Base-by-base conservation (phyloP, 2,797 vertebrate species). In the Lacerta bilineata region DNA sequence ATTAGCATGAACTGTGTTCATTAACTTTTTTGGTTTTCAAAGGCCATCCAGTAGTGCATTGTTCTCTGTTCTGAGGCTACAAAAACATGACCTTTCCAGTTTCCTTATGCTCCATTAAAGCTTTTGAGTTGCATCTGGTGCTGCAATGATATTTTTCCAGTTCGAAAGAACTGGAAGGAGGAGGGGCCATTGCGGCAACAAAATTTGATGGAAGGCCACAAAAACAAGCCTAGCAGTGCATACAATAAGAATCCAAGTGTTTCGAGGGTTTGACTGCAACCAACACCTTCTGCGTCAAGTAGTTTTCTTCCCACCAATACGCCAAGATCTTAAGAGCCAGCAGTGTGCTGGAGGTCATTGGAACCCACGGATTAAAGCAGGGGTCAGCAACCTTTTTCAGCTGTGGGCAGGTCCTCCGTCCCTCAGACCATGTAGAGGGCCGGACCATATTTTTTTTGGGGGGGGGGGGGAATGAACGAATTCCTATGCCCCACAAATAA, bases 131-230 rank as follows among this genome's bases (percentile, higher is more conserved):
- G 74, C 3, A 69, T 91, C 94, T 91, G 80, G 86, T 92, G 80
- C 64, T 91, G 81, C 91, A 92, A 93, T 88, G 0, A 84, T 78
- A 78, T 72, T 91, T 91, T 91, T 90, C 92, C 68, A 90, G 93
- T 93, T 93, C 93, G 91, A 93, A 96, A 95, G 92, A 92, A 90
- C 64, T 10, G 39, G 29, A 74, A 41, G 17, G 55, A 66, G 76
- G 18, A 87, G 64, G 79, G 41, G 0, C 27, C 68, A 85, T 2
- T 46, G 78, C 55, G 83, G 87, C 91, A 95, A 94, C 89, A 94
- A 94, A 89, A 89, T 43, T 83, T 91, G 88, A 91, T 3, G 2
- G 87, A 50, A 87, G 46, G 85, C 68, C 86, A 90, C 89, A 87
- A 87, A 91, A 90, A 93, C 94, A 91, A 93, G 59, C 68, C 88